Base-by-base conservation (phyloP, 2,797 vertebrate species). In the Molossus molossus region DNA sequence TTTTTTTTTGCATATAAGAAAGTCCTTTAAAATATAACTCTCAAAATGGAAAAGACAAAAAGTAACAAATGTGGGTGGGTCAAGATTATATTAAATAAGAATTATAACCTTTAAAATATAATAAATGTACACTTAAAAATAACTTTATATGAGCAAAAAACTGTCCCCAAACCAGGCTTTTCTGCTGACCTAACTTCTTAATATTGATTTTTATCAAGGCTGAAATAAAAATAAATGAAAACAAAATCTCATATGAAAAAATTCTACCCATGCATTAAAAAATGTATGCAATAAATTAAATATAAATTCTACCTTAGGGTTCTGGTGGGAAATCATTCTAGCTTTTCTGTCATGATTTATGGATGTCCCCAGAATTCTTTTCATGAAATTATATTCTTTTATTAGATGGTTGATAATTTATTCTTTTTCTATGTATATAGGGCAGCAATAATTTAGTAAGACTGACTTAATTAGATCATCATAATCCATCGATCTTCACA, bases 401-500 rank as follows among this genome's bases (percentile, higher is more conserved):
- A 97, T 55, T 94, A 94, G 95, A 95, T 90, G 97, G 94, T 9
- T 97, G 96, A 98, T 98, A 97, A 98, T 97, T 73, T 97, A 98
- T 98, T 97, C 62, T 94, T 95, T 96, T 96, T 81, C 79, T 93
- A 88, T 83, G 83, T 93, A 90, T 29, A 67, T 60, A 82, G n/a
- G 76, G 92, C 81, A 84, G 95, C 67, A 83, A 92, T 97, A 97
- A 98, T 97, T 93, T 94, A 97, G 67, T 95, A 97, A 97, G 60
- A 93, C 55, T 81, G 90, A 93, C 65, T 95, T 96, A 97, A 98
- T 93, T 92, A 95, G 96, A 97, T 94, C 29, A 93, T 77, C 90
- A 96, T 55, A 79, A 91, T 92, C 82, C 97, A 97, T 96, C 10
- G 65, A 96, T 98, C 65, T 90, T 92, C 50, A 64, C 40, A 97